Conservation (phyloP, 2,113 vertebrate genomes). For the Scomber scombrus region DNA sequence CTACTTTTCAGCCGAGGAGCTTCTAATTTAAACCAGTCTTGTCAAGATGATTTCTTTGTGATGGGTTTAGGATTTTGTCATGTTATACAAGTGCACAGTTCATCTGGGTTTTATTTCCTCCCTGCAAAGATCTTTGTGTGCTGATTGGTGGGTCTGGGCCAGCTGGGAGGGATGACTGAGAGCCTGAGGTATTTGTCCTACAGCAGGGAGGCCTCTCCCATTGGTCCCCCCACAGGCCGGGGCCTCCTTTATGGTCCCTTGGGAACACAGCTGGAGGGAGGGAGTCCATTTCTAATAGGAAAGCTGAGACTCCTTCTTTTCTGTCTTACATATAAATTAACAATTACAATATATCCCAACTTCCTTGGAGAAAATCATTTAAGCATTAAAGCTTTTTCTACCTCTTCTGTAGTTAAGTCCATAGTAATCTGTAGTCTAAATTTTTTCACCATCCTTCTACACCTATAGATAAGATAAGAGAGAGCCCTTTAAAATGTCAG, state of each 20-base stretch:
- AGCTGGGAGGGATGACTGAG: constrained; percentile 81
- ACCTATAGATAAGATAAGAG: constrained; percentile 4
- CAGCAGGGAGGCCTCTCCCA: constrained; percentile 63
- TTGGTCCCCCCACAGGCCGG: constrained; percentile 59
- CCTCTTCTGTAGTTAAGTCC: neutral
- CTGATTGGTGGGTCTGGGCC: constrained; percentile 73
- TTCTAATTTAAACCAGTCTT: constrained; percentile 72
- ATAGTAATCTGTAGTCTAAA: neutral
- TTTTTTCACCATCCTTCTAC: neutral
- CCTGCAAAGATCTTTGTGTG: constrained; percentile 54
- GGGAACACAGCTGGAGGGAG: constrained; percentile 81
- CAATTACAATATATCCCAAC: constrained; percentile 29
- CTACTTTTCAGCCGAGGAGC: constrained; percentile 61
- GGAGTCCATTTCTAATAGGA: constrained; percentile 70
- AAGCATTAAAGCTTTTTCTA: neutral
- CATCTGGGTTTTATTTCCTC: constrained; percentile 86
- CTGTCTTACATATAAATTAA: constrained; percentile 60
- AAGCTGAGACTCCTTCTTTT: constrained; percentile 58
- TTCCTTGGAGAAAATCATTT: neutral
- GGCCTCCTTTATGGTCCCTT: constrained; percentile 71
- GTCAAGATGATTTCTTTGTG: constrained; percentile 61
- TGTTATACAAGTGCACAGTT: constrained; percentile 78
- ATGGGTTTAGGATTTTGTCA: constrained; percentile 76
- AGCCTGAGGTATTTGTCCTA: constrained; percentile 80
- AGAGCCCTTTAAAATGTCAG: neutral